A percentile compares a stretch with the other conserved stretches of the same genome.
Evolutionary conservation across 2,113 vertebrate species (phyloP).

Genomic region (Cyprinodon brontotheroides): DNA sequence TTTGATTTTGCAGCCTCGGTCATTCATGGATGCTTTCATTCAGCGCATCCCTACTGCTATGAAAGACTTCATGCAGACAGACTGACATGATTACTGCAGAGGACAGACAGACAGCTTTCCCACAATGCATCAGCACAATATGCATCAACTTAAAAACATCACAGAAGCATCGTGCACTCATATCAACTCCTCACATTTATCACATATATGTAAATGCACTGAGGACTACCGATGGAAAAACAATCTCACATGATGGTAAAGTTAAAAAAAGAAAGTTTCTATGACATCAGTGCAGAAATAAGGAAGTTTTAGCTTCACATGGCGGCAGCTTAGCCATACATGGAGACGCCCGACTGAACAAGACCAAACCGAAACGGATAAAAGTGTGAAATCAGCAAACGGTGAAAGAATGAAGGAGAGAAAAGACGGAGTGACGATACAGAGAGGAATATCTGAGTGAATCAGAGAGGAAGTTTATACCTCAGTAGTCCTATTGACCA

Average conservation of each 20-base stretch:
- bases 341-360: constrained; percentile 15
- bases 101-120: constrained; percentile 25
- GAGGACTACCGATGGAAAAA: background rate
- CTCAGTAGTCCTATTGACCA: constrained; percentile 99
- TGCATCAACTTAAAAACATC: constrained; percentile 8
- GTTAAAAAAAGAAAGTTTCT: background rate
- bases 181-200: constrained; percentile 7
- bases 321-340: constrained; percentile 33
- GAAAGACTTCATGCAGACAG: constrained; percentile 44
- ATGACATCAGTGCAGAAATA: background rate
- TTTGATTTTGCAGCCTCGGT: constrained; percentile 8
- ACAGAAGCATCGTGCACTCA: constrained; percentile 9
- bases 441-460: constrained; percentile 31
- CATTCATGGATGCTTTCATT: constrained; percentile 6
- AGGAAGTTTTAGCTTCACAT: background rate
- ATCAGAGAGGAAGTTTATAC: constrained; percentile 80
- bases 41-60: background rate
- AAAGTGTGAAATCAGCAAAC: constrained; percentile 9
- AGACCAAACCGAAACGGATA: constrained; percentile 21
- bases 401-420: background rate
- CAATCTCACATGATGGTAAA: background rate
- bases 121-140: constrained; percentile 24
- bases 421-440: constrained; percentile 10
- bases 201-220: constrained; percentile 8
- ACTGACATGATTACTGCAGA: constrained; percentile 11